Evolutionary conservation across 2,797 vertebrate genomes (phyloP), one percentile per base, ranked within the genome.

Genomic region (Lophius americanus): DNA sequence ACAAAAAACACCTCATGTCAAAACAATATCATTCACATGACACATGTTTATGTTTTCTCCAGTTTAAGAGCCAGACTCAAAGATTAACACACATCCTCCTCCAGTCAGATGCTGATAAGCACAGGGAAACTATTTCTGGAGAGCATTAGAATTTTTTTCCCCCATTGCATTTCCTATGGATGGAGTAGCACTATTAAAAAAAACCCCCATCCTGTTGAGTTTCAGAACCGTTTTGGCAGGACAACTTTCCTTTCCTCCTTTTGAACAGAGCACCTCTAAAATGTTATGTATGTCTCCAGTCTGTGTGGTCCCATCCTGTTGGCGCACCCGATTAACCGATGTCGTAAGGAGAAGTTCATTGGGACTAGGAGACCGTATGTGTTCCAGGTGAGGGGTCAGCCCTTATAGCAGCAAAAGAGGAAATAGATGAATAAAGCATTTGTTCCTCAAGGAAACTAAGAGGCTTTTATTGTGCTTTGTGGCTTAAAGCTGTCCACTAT

Each of bases 401-500:
- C 73, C 70, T 53, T 78, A 61, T 67, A 83, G 68, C 70, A 70
- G 73, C 73, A 52, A 61, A 48, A 33, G 51, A 53, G 56, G 48
- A 48, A 42, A 60, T 9, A 63, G 76, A 79, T 73, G 65, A 76
- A 75, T 68, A 48, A 79, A 84, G 75, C 69, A 76, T 73, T 64
- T 73, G 78, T 55, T 10, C 50, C 11, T 8, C 4, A 11, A 73
- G 61, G 75, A 85, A 81, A 70, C 72, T 51, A 64, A 43, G 5
- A 23, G 51, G 54, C 51, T 60, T 38, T 73, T 75, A 59, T 60
- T 73, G 61, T 54, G 59, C 64, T 74, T 60, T 79, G 80, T 66
- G 79, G 76, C 76, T 87, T 83, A 23, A 23, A 73, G 68, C 68
- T 48, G 71, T 70, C 75, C 79, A 59, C 79, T 73, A 68, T 85